Conservation (phyloP, 2,113 vertebrate genomes). For the Trachemys scripta region DNA sequence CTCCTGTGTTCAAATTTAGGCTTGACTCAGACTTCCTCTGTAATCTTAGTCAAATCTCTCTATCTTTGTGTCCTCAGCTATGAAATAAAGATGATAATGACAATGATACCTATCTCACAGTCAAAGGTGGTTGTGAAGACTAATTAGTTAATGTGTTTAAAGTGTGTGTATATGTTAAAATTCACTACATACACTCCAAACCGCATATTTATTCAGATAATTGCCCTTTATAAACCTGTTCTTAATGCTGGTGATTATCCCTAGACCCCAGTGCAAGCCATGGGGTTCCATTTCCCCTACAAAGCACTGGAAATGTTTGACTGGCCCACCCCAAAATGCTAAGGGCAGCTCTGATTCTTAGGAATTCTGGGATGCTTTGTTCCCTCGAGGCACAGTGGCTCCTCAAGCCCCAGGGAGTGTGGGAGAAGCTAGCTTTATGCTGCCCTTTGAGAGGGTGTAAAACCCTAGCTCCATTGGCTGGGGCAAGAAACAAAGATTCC, state of each 20-base stretch:
- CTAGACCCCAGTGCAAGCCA: background rate
- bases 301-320: background rate
- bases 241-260: background rate
- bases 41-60: background rate
- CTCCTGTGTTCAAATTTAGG: background rate
- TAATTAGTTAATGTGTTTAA: background rate
- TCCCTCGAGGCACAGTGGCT: background rate
- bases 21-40: background rate
- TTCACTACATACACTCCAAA: background rate
- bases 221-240: background rate
- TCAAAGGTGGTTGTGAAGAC: background rate
- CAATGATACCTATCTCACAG: background rate
- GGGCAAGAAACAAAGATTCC: background rate
- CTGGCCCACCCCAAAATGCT: background rate
- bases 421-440: background rate
- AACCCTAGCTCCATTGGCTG: background rate
- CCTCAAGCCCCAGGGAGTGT: background rate
- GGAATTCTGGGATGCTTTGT: background rate
- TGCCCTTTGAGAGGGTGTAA: background rate
- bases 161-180: background rate
- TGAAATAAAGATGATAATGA: background rate
- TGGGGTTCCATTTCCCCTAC: background rate
- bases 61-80: background rate
- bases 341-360: background rate
- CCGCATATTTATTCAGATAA: background rate